A percentile compares a stretch with the other conserved stretches of the same genome.
Evolutionary conservation across 2,888 invertebrate genomes (phyloP).

Genomic region (Gastrophysa polygoni): DNA sequence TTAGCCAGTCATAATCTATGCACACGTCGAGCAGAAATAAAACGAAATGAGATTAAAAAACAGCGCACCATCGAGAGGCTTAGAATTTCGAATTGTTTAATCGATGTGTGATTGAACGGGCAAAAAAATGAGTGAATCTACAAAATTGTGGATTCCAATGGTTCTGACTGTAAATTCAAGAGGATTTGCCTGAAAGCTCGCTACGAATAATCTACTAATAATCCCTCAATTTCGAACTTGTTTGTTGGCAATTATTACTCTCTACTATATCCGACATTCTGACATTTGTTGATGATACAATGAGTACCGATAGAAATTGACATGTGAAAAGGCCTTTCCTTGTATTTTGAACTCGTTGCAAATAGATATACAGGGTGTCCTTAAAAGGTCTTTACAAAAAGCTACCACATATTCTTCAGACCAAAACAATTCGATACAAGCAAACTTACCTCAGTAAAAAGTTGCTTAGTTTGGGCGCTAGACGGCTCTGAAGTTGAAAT

Average conservation of each 20-base stretch:
- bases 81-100: conserved; percentile 36
- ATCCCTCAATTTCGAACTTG: conserved; percentile 39
- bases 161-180: conserved; percentile 22
- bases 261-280: conserved; percentile 1
- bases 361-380: no score
- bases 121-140: background rate
- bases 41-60: conserved; percentile 22
- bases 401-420: no score
- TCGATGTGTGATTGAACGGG: conserved; percentile 35
- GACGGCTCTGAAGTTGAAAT: no score
- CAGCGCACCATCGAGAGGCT: conserved; percentile 17
- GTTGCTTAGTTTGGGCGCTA: no score
- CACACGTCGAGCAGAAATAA: conserved; percentile 1
- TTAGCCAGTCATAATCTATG: conserved; percentile 5
- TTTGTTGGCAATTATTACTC: conserved; percentile 37
- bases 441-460: no score
- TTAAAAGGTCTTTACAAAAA: no score
- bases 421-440: no score
- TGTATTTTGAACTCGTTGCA: no score
- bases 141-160: conserved; percentile 22
- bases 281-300: no score
- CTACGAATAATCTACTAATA: conserved; percentile 33
- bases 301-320: no score
- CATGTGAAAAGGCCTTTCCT: no score
- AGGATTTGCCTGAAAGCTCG: conserved; percentile 31